Percentiles rank a stretch among this genome's conserved stretches.
Conservation (phyloP, 2,888 invertebrate genomes). For the Leucoma salicis region DNA sequence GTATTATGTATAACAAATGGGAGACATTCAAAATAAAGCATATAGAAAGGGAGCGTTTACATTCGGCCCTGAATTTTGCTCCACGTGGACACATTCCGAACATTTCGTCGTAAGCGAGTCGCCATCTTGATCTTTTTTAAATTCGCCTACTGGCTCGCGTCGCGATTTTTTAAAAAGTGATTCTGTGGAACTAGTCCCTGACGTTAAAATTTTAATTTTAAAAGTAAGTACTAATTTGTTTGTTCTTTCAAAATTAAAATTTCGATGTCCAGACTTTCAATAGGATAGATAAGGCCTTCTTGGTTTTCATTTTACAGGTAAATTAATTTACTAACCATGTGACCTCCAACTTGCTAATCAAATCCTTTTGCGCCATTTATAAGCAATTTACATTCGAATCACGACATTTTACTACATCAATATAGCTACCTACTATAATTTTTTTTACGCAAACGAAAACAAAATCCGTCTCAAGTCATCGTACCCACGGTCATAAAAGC, state of each 20-base stretch:
- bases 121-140: slow-evolving; percentile 31
- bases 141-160: slow-evolving; percentile 25
- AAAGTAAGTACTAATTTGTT: too few species aligned
- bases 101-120: slow-evolving; percentile 58
- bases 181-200: slow-evolving; percentile 25
- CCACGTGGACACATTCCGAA: slow-evolving; percentile 71
- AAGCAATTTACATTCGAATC: slow-evolving; percentile 1
- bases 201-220: slow-evolving; percentile 15
- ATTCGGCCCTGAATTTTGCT: slow-evolving; percentile 61
- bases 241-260: too few species aligned
- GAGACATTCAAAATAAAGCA: slow-evolving; percentile 79
- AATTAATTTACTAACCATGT: not conserved
- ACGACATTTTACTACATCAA: slow-evolving; percentile 2
- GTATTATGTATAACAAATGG: slow-evolving; percentile 82
- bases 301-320: too few species aligned
- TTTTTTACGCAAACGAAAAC: slow-evolving; percentile 14
- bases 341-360: too few species aligned
- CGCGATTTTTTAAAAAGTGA: slow-evolving; percentile 21
- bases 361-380: not conserved
- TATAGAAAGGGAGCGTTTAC: slow-evolving; percentile 51
- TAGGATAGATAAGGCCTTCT: too few species aligned
- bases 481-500: slow-evolving; percentile 26
- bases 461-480: slow-evolving; percentile 22
- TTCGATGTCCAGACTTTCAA: too few species aligned
- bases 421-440: slow-evolving; percentile 11